Evolutionary conservation across 2,113 vertebrate species (phyloP).

Genomic region (Scalopus aquaticus): DNA sequence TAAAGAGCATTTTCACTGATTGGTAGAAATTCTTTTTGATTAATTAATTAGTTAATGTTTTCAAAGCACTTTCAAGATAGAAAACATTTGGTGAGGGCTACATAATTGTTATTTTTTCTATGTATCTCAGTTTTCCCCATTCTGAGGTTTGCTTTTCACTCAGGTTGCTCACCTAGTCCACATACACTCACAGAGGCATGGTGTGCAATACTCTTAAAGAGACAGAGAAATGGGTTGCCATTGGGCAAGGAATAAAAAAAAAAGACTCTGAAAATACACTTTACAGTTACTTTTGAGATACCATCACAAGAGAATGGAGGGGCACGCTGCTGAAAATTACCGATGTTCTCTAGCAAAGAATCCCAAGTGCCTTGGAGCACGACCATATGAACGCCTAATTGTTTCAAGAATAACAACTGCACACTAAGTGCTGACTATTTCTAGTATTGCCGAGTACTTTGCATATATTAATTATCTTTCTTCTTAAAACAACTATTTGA

Average conservation of each 20-base stretch:
- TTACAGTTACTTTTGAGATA: constrained; percentile 41
- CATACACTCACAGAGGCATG: background rate
- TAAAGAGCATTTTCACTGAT: constrained; percentile 83
- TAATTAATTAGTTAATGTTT: constrained; percentile 83
- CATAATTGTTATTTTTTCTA: constrained; percentile 71
- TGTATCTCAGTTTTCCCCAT: constrained; percentile 57
- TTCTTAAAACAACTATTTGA: background rate
- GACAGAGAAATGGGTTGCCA: background rate
- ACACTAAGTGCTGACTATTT: background rate
- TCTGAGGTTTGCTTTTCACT: constrained; percentile 48
- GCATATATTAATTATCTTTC: background rate
- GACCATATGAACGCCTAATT: background rate
- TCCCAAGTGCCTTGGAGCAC: rapidly evolving
- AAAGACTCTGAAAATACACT: background rate
- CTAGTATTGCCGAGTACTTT: background rate
- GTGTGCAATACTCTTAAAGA: background rate
- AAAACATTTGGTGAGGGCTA: constrained; percentile 63
- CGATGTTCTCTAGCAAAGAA: background rate
- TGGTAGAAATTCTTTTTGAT: constrained; percentile 81
- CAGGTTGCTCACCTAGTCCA: background rate
- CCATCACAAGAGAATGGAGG: background rate
- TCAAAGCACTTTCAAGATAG: constrained; percentile 76
- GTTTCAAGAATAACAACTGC: background rate
- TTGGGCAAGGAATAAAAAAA: background rate
- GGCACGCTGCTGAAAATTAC: background rate